Conservation (phyloP, 2,797 vertebrate genomes). For the Heterohyrax brucei region DNA sequence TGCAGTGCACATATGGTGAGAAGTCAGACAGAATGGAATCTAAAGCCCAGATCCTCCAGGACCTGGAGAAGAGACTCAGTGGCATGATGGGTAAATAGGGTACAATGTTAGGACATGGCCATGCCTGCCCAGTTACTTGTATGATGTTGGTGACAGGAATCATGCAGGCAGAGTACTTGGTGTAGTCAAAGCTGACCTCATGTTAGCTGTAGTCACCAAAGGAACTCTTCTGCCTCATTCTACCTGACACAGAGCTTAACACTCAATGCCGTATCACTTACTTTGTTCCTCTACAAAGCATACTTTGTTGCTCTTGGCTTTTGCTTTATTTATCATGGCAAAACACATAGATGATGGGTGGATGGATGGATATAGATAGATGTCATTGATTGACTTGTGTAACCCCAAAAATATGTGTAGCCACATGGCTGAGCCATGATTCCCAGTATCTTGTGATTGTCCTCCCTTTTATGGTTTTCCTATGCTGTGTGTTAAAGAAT, state of each 20-base stretch:
- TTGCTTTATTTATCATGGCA: not conserved
- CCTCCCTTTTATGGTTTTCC: no score
- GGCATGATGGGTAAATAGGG: accelerated
- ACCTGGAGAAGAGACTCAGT: not conserved
- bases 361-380: not conserved
- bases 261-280: accelerated
- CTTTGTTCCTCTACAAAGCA: not conserved
- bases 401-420: no score
- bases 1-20: accelerated
- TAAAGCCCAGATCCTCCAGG: not conserved
- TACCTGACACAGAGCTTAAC: not conserved
- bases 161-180: accelerated
- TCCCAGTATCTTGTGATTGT: no score
- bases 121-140: accelerated
- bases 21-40: not conserved
- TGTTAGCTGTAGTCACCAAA: not conserved
- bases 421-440: no score
- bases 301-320: not conserved
- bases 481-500: no score
- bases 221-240: accelerated
- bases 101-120: not conserved
- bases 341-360: not conserved
- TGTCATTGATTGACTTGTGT: no score
- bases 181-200: not conserved
- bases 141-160: not conserved